phyloP scores from a whole-genome alignment of 2,113 vertebrate genomes.

The Astatotilapia flaviijosephi region DNA sequence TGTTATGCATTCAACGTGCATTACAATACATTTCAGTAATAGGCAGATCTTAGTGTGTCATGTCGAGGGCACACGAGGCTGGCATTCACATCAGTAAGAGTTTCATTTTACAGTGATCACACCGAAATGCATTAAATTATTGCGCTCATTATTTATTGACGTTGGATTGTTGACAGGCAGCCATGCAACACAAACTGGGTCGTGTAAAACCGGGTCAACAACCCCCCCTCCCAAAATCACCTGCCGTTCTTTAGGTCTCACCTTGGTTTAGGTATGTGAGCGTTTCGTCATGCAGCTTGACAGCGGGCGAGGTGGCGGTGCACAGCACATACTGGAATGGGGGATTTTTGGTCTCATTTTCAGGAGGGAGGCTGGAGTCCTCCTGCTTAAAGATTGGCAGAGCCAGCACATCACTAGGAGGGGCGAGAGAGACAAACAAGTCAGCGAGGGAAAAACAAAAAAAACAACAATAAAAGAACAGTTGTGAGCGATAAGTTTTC shows the following conservation, averaged over 20 bases:
- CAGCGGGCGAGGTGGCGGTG: slow-evolving; percentile 91
- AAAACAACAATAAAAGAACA: background rate
- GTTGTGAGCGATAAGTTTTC: background rate
- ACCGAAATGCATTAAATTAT: background rate
- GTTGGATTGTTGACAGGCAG: background rate
- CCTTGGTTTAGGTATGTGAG: slow-evolving; percentile 99
- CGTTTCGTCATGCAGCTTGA: slow-evolving; percentile 95
- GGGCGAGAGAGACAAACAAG: background rate
- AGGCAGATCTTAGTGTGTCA: background rate
- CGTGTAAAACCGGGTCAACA: background rate
- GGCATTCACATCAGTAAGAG: background rate
- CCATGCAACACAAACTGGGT: background rate
- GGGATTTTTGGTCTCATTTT: slow-evolving; percentile 88
- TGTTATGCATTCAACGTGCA: background rate
- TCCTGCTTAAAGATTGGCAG: slow-evolving; percentile 99
- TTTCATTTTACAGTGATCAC: background rate
- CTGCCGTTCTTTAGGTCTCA: slow-evolving; percentile 21
- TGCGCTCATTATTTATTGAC: background rate
- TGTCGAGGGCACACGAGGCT: background rate
- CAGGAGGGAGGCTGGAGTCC: slow-evolving; percentile 86
- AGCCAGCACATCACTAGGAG: slow-evolving; percentile 89
- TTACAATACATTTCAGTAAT: background rate
- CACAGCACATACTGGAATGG: slow-evolving; percentile 98
- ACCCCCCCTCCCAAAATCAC: background rate
- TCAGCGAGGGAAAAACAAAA: background rate